These are phyloP conservation scores for Leptothorax acervorum DNA, from an alignment of 2,888 invertebrate species.

Conservation along the genomic window DNA sequence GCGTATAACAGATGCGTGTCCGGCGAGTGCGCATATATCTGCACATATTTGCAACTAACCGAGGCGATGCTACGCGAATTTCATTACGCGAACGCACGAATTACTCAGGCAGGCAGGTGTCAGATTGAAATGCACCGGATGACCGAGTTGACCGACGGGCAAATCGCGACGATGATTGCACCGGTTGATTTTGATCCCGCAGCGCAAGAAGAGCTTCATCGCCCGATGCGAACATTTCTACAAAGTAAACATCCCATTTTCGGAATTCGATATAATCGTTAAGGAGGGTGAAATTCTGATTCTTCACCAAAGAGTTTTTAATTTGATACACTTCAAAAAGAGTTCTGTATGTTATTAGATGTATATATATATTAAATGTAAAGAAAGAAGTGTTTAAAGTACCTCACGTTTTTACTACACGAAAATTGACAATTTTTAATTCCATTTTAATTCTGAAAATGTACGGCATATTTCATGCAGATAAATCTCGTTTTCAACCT, in stretches of 20 bases:
- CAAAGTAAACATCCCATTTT: slow-evolving; percentile 4
- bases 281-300: neutral
- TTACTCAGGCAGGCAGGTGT: slow-evolving; percentile 64
- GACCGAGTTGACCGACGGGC: slow-evolving; percentile 54
- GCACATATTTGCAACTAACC: slow-evolving; percentile 61
- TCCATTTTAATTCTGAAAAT: neutral
- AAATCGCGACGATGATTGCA: slow-evolving; percentile 50
- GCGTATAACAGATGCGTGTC: slow-evolving; percentile 58
- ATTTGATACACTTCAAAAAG: neutral
- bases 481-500: neutral
- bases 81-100: slow-evolving; percentile 66
- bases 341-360: neutral
- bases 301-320: neutral
- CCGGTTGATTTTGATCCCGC: slow-evolving; percentile 12
- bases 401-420: neutral
- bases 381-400: neutral
- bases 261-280: neutral
- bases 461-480: neutral
- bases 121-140: slow-evolving; percentile 65
- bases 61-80: slow-evolving; percentile 55
- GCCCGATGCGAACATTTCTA: neutral
- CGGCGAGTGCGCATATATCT: slow-evolving; percentile 42
- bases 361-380: neutral
- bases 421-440: neutral
- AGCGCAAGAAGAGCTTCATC: slow-evolving; percentile 3